A percentile compares a stretch with the other conserved stretches of the same genome.
phyloP scores from a whole-genome alignment of 2,797 vertebrate genomes.

The Alectoris magna region DNA sequence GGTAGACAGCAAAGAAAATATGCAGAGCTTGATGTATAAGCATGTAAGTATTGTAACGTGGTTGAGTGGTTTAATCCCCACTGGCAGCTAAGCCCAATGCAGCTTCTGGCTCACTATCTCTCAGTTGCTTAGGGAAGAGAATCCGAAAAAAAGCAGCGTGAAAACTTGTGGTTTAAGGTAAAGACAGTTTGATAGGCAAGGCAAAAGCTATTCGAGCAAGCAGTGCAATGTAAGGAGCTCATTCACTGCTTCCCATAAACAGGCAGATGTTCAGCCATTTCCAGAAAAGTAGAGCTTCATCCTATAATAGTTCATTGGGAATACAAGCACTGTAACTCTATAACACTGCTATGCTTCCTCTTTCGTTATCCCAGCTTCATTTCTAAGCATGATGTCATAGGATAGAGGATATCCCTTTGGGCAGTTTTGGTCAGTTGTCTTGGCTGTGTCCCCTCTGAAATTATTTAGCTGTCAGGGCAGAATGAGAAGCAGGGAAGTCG shows the following conservation, averaged over 20 bases:
- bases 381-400: background rate
- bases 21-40: background rate
- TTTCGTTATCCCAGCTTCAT: background rate
- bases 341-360: background rate
- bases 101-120: background rate
- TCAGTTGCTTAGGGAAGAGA: background rate
- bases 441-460: background rate
- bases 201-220: background rate
- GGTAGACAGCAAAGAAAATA: background rate
- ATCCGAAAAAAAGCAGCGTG: background rate
- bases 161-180: background rate
- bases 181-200: background rate
- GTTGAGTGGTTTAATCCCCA: background rate
- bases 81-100: background rate
- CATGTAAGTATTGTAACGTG: background rate
- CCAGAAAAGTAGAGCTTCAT: background rate
- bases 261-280: background rate
- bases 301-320: background rate
- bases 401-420: background rate
- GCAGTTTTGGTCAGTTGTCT: background rate
- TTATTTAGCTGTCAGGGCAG: background rate
- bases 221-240: background rate
- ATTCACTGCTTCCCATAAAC: background rate
- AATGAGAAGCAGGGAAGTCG: background rate
- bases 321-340: background rate